phyloP scores from a whole-genome alignment of 1,140 invertebrate species.

The Phymastichus coffea region DNA sequence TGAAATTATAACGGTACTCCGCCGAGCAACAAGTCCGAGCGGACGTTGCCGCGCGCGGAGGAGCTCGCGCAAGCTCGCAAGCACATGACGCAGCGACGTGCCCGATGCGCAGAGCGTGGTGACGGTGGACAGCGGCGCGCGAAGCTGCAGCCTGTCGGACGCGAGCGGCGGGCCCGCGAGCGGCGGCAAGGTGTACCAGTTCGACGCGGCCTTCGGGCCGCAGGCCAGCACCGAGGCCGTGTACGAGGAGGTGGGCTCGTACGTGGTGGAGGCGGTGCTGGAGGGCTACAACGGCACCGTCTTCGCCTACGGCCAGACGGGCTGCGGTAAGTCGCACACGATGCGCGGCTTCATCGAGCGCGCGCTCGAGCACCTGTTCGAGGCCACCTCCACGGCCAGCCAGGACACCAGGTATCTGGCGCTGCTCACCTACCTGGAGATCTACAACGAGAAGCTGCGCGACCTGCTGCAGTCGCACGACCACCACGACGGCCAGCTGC shows the following conservation, averaged over 20 bases:
- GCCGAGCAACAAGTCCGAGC: no score
- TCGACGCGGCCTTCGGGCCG: constrained; percentile 49
- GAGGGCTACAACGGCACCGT: constrained; percentile 88
- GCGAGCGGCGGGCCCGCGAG: constrained; percentile 16
- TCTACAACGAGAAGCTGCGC: constrained; percentile 87
- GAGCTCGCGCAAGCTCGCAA: no score
- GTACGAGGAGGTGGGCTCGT: constrained; percentile 53
- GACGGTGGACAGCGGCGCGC: constrained; percentile 69
- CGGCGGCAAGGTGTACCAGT: constrained; percentile 49
- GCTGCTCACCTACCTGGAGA: constrained; percentile 89
- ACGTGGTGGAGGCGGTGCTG: constrained; percentile 69
- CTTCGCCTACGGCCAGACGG: constrained; percentile 87
- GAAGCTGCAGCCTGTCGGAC: constrained; percentile 74
- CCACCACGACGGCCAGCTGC: constrained; percentile 35
- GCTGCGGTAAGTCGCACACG: constrained; percentile 79
- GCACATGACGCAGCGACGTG: no score
- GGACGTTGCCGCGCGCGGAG: no score
- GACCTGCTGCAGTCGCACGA: constrained; percentile 67
- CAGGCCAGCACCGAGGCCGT: constrained; percentile 46
- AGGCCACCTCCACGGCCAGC: constrained; percentile 78
- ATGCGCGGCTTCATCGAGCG: constrained; percentile 85
- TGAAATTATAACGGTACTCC: no score
- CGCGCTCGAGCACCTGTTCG: constrained; percentile 89
- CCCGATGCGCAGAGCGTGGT: constrained; percentile 81
- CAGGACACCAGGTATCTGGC: constrained; percentile 82